Evolutionary conservation across 2,797 vertebrate genomes (phyloP).

Genomic region (Onychomys leucogaster): DNA sequence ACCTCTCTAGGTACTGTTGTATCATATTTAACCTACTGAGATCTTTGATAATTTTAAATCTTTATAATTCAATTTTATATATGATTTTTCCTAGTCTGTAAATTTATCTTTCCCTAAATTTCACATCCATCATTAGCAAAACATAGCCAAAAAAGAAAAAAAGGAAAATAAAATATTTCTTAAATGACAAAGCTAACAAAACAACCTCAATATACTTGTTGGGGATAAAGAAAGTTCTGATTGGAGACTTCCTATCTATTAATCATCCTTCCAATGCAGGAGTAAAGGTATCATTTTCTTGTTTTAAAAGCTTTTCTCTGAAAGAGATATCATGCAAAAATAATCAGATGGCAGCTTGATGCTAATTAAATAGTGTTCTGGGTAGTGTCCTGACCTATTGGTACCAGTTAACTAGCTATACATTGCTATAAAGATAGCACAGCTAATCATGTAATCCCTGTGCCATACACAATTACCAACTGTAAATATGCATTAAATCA

Average conservation of each 20-base stretch:
- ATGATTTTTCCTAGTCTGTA: not conserved
- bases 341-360: conserved; percentile 60
- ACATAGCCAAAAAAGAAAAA: not conserved
- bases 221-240: not conserved
- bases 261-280: not conserved
- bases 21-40: not conserved
- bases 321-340: conserved; percentile 63
- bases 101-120: not conserved
- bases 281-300: not conserved
- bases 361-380: conserved; percentile 43
- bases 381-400: conserved; percentile 55
- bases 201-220: not conserved
- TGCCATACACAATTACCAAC: conserved; percentile 76
- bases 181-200: not conserved
- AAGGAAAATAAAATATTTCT: not conserved
- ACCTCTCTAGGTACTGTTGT: too few relatives aligned
- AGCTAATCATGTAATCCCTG: conserved; percentile 82
- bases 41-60: not conserved
- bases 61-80: not conserved
- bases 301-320: conserved; percentile 40
- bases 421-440: conserved; percentile 80
- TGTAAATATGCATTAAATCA: conserved; percentile 85
- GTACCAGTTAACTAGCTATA: conserved; percentile 79
- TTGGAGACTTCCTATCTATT: not conserved
- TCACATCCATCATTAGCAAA: not conserved